Conservation (phyloP, 2,888 invertebrate species). For the Caprella mutica region DNA sequence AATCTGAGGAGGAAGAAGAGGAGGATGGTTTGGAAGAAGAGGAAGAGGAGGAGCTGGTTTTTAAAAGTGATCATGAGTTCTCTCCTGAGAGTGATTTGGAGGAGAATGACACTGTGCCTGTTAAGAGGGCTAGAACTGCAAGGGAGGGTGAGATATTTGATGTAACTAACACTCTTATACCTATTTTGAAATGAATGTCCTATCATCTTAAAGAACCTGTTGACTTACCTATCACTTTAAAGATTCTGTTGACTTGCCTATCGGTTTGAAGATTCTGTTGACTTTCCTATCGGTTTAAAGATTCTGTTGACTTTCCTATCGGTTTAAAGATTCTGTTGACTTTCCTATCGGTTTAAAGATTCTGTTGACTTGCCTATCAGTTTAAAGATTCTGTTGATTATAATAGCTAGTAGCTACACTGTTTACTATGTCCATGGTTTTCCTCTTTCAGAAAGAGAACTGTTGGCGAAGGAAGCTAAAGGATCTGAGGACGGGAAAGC, state of each 20-base stretch:
- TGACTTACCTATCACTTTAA: no score
- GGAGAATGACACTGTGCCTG: slow-evolving; percentile 55
- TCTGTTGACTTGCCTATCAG: no score
- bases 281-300: not conserved
- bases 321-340: not conserved
- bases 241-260: not conserved
- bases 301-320: not conserved
- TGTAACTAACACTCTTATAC: no score
- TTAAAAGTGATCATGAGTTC: slow-evolving; percentile 82
- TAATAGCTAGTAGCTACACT: no score
- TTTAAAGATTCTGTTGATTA: no score
- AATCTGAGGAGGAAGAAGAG: slow-evolving; percentile 38
- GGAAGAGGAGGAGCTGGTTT: slow-evolving; percentile 43
- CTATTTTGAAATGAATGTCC: no score
- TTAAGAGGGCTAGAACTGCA: slow-evolving; percentile 71
- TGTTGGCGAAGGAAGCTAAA: no score
- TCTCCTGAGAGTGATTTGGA: slow-evolving; percentile 78
- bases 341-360: no score
- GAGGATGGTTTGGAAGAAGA: slow-evolving; percentile 43
- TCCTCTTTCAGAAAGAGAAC: no score
- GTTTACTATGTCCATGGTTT: no score
- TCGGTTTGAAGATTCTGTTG: not conserved
- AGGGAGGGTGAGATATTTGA: slow-evolving; percentile 55
- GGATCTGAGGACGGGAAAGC: no score
- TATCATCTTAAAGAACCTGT: no score